These are phyloP conservation scores for Panulirus ornatus DNA, from an alignment of 1,140 invertebrate genomes.

Conservation along the genomic window DNA sequence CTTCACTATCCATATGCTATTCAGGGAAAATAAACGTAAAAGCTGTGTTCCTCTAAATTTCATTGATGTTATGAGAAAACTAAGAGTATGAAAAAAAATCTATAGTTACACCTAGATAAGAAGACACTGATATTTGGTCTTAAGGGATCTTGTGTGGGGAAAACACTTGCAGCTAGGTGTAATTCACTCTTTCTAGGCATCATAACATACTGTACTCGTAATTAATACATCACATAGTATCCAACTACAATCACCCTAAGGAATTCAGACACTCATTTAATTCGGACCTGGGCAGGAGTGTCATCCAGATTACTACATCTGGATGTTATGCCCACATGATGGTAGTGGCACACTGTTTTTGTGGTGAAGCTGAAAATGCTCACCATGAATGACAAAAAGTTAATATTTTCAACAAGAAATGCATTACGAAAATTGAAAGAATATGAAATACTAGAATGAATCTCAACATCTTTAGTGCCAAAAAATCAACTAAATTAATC, in stretches of 20 bases:
- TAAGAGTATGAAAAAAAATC: too few species aligned
- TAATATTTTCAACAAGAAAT: constrained; percentile 2
- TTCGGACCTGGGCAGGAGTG: constrained; percentile 30
- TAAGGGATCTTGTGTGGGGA: not conserved
- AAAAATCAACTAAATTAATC: not conserved
- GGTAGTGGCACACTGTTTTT: not conserved
- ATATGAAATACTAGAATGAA: constrained; percentile 1
- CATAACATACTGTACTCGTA: constrained; percentile 34
- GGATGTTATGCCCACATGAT: not conserved
- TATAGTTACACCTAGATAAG: too few species aligned
- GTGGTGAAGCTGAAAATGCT: not conserved
- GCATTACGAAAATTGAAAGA: not conserved
- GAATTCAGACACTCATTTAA: constrained; percentile 36
- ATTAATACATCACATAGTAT: constrained; percentile 38
- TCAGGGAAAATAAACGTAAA: too few species aligned
- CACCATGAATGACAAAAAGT: not conserved
- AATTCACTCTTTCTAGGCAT: constrained; percentile 25
- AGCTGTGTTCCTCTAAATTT: too few species aligned
- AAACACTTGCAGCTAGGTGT: constrained; percentile 32
- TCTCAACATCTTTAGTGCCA: not conserved
- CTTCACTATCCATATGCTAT: too few species aligned
- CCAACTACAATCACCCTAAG: constrained; percentile 14
- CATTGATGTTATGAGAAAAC: too few species aligned
- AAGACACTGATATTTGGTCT: too few species aligned
- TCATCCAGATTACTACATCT: not conserved